Evolutionary conservation across 1,140 invertebrate genomes (phyloP).

Genomic region (Vollenhovia emeryi): DNA sequence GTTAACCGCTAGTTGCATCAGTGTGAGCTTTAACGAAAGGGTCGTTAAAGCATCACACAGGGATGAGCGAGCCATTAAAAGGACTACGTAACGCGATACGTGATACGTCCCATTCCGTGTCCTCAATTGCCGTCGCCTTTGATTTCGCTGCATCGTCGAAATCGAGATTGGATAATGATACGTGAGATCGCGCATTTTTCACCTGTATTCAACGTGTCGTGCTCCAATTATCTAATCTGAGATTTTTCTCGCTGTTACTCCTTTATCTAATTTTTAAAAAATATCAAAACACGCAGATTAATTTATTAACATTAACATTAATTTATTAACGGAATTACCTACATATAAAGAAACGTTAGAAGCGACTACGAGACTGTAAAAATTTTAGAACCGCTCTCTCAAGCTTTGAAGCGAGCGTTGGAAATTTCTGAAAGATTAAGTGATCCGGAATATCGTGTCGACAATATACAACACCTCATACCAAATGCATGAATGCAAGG

Average conservation of each 20-base stretch:
- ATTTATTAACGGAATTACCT: neutral
- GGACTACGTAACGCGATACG: slow-evolving; percentile 10
- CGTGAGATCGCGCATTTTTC: slow-evolving; percentile 39
- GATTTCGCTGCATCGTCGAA: slow-evolving; percentile 47
- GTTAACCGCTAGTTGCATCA: slow-evolving; percentile 26
- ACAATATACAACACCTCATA: neutral
- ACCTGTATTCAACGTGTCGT: neutral
- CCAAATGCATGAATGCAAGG: slow-evolving; percentile 21
- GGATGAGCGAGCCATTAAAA: slow-evolving; percentile 10
- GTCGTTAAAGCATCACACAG: too few species aligned
- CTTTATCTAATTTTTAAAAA: neutral
- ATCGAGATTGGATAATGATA: slow-evolving; percentile 37
- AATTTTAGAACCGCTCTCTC: neutral
- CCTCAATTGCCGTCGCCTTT: slow-evolving; percentile 38
- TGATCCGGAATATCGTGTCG: neutral
- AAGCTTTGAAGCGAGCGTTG: neutral
- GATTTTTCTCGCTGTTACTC: neutral
- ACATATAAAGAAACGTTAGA: neutral
- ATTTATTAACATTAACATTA: neutral
- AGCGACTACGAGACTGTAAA: neutral
- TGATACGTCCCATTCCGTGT: slow-evolving; percentile 30
- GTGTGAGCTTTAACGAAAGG: slow-evolving; percentile 20
- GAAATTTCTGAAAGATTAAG: neutral
- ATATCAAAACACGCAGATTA: neutral
- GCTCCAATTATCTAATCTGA: neutral